Percentiles rank a stretch among this genome's conserved stretches.
These are phyloP conservation scores for Lichenostomus cassidix DNA, from an alignment of 2,113 vertebrate species.

Conservation along the genomic window DNA sequence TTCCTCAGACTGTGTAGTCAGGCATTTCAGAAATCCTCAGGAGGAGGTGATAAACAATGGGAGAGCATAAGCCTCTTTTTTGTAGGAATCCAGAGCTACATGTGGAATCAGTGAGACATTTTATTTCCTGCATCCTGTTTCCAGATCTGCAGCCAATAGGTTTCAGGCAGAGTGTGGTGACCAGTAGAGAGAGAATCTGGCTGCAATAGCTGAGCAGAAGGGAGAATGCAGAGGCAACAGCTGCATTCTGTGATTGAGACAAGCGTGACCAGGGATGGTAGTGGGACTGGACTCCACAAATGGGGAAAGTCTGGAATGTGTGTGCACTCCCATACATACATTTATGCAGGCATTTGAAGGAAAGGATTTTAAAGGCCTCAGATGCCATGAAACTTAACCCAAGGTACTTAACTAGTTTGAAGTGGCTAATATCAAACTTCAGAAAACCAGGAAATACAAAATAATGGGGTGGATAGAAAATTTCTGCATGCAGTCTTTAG, in stretches of 20 bases:
- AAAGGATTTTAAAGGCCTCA: neutral
- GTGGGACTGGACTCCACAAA: neutral
- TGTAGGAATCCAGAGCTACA: neutral
- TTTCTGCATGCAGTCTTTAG: neutral
- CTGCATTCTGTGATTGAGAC: neutral
- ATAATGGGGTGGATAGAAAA: neutral
- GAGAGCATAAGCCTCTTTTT: neutral
- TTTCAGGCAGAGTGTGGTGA: neutral
- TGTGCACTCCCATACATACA: neutral
- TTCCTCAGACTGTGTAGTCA: neutral
- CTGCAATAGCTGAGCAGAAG: neutral
- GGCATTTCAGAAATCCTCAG: neutral
- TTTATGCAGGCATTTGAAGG: neutral
- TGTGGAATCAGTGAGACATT: neutral
- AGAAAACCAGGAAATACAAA: neutral
- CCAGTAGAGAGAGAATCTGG: neutral
- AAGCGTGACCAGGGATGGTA: rapidly evolving
- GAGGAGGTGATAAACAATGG: neutral
- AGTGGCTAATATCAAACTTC: neutral
- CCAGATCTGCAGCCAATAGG: neutral
- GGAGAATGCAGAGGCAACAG: neutral
- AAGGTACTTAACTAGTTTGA: neutral
- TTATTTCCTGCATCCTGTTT: conserved; percentile 14
- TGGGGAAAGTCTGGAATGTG: neutral
- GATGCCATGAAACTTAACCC: neutral